Evolutionary conservation across 2,797 vertebrate genomes (phyloP).

Genomic region (Oophaga sylvatica): DNA sequence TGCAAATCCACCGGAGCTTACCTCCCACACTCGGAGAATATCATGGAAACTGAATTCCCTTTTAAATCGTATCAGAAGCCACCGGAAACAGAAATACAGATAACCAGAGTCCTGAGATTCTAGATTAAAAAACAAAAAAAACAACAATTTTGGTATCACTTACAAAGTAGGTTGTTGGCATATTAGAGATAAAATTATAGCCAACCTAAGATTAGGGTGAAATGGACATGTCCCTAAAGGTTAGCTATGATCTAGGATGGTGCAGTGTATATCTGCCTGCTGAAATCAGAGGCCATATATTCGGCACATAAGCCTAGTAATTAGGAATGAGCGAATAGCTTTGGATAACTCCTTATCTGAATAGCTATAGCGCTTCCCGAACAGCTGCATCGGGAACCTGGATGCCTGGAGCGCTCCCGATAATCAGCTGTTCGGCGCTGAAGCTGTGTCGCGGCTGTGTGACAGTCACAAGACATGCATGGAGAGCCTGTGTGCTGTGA

Average conservation of each 20-base stretch:
- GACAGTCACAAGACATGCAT: too few relatives aligned
- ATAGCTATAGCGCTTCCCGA: too few relatives aligned
- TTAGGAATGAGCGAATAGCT: too few relatives aligned
- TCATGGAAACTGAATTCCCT: slow-evolving; percentile 94
- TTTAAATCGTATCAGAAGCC: slow-evolving; percentile 96
- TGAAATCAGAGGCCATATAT: too few relatives aligned
- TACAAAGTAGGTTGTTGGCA: background rate
- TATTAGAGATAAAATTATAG: background rate
- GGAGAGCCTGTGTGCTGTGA: too few relatives aligned
- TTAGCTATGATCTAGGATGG: background rate
- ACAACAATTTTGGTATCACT: background rate
- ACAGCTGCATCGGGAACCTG: too few relatives aligned
- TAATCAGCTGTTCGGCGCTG: too few relatives aligned
- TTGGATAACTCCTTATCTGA: too few relatives aligned
- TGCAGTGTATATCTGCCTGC: too few relatives aligned
- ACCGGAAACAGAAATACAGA: slow-evolving; percentile 97
- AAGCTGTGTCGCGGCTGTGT: too few relatives aligned
- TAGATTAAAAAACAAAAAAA: slow-evolving; percentile 66
- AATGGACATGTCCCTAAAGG: background rate
- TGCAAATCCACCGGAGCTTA: slow-evolving; percentile 67
- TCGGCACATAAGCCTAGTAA: too few relatives aligned
- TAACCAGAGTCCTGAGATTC: slow-evolving; percentile 97
- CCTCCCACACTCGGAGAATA: slow-evolving; percentile 95
- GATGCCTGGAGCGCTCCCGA: too few relatives aligned
- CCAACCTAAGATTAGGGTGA: background rate